Base-by-base conservation (phyloP, 1,140 invertebrate species). In the Bombus vancouverensis region DNA sequence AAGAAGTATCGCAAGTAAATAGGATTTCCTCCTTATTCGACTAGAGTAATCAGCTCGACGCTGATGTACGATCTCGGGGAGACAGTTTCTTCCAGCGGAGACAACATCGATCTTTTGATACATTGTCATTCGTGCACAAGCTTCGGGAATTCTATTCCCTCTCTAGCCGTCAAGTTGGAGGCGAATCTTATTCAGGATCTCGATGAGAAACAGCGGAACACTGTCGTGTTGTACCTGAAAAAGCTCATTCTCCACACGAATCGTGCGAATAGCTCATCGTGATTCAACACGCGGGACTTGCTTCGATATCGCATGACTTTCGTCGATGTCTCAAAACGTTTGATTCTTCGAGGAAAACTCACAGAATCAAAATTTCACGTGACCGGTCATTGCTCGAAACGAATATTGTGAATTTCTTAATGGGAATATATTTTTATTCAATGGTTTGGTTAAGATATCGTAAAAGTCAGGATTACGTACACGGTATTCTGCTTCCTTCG, bases 41-140 rank as follows among this genome's bases (percentile, higher is more conserved):
- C 39, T 18, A 39, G 6, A n/a, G 44, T 68, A 39, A 82, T 53
- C 25, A 32, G 3, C n/a, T 39, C 15, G 15, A 34, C 47, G n/a
- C 6, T 53, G 47, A 62, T 4, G 8, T n/a, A 62, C 42, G 44
- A 68, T 53, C n/a, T 44, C 18, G 10, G 0, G 47, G 25, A 70
- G n/a, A 59, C 15, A 34, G 37, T 59, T 71, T 22, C 53, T 44
- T 79, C 37, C 25, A n/a, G 25, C 2, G 15, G 1, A 25, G 44
- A 66, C 28, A 57, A 77, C 74, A 84, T 84, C 75, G 71, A 79
- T 84, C 75, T 59, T 47, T 42, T 10, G 72, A 18, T 28, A 66
- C n/a, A 78, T 71, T 84, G 82, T 78, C 75, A 70, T 71, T 62
- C 39, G 74, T 3, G 12, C n/a, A 10, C 9, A n/a, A 6, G 47